Base-by-base conservation (phyloP, 2,888 invertebrate species). In the Microplitis manilae region DNA sequence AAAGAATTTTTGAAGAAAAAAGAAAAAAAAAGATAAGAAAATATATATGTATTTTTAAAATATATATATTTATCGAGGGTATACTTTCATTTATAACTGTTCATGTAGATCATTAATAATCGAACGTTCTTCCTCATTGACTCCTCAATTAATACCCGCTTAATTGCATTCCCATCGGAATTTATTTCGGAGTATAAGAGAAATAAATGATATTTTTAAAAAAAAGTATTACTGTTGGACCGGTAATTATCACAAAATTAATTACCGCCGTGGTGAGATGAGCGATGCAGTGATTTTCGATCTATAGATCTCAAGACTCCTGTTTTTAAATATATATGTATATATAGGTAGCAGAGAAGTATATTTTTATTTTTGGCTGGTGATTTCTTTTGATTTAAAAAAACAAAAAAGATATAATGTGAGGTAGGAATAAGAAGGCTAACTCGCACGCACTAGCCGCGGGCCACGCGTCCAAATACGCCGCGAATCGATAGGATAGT, bases 191-290 rank as follows among this genome's bases (percentile, higher is more conserved):
- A 50, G 50, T 13, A 50, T 50, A 73, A 17, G 38, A 38, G 15
- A 59, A 30, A 30, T 50, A 30, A 67, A 61, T 67, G 4, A 65
- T 8, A 65, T 20, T 50, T 13, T 13, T 68, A 67, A 20, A 73
- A 39, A 61, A 50, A 70, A 60, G 68, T 30, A 68, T 50, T 41
- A 17, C 76, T 77, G 38, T 79, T 78, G 77, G 81, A 83, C 81
- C 80, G 81, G 80, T 83, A 86, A 86, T 87, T 86, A 87, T 83
- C 83, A 80, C 83, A 81, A 83, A 86, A 87, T 87, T 86, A 87
- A 87, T 87, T 84, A 84, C 84, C 77, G 79, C 72, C 78, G 84
- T 85, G 84, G 81, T 77, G 82, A 83, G 83, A 83, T 84, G 83
- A 84, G 78, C 81, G 82, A 84, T 84, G 83, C 83, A 77, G 78